These are phyloP conservation scores for Zaprionus obscuricornis DNA, from an alignment of 2,888 invertebrate genomes.

Conservation along the genomic window DNA sequence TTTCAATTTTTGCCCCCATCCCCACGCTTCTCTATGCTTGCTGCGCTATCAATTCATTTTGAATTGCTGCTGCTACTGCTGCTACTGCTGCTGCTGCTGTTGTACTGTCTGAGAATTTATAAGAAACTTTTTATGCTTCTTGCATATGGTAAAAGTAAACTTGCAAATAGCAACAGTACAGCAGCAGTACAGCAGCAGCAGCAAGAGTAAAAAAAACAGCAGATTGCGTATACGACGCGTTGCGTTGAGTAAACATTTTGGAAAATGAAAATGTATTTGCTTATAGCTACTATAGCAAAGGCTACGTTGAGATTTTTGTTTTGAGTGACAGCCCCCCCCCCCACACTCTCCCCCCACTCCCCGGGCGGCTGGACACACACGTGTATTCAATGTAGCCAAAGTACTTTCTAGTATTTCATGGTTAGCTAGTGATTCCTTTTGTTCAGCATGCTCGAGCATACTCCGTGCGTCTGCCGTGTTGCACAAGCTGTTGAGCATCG, in stretches of 20 bases:
- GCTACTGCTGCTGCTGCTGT: slow-evolving; percentile 17
- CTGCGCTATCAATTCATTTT: slow-evolving; percentile 65
- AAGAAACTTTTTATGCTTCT: slow-evolving; percentile 57
- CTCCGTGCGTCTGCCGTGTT: not conserved
- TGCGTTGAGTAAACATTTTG: slow-evolving; percentile 20
- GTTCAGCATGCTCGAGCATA: no score
- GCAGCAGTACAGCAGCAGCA: slow-evolving; percentile 14
- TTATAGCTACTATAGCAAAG: not conserved
- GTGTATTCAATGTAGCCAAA: not conserved
- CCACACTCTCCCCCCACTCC: no score
- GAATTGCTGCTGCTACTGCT: slow-evolving; percentile 31
- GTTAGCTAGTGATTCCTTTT: no score
- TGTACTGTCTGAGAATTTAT: slow-evolving; percentile 60
- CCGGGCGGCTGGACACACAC: slow-evolving; percentile 12
- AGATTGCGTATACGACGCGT: slow-evolving; percentile 44
- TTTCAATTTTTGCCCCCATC: not conserved
- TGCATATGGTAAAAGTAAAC: slow-evolving; percentile 51
- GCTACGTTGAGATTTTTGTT: slow-evolving; percentile 6
- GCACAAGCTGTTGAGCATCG: slow-evolving; percentile 26
- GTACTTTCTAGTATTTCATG: no score
- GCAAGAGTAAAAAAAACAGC: slow-evolving; percentile 11
- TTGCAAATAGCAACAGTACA: slow-evolving; percentile 3
- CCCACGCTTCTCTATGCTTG: slow-evolving; percentile 23
- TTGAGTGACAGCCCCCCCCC: slow-evolving; percentile 47
- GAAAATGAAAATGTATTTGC: slow-evolving; percentile 35